Percentiles rank a stretch among this genome's conserved stretches.
Conservation (phyloP, 2,113 vertebrate genomes). For the Macroglossus sobrinus region DNA sequence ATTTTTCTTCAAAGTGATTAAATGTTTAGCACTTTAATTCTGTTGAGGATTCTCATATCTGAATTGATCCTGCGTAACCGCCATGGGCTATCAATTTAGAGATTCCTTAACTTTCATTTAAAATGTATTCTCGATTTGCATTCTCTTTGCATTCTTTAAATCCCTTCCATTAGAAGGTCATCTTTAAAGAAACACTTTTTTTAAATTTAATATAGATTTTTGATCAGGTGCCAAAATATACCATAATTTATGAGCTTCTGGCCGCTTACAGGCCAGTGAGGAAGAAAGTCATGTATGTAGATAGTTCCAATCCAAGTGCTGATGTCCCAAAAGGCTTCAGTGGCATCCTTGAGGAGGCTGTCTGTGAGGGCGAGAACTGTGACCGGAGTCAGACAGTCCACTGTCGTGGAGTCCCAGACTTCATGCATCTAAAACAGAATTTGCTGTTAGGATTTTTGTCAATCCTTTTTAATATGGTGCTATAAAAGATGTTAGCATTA, state of each 20-base stretch:
- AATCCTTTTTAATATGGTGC: neutral
- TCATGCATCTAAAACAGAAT: neutral
- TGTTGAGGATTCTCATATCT: neutral
- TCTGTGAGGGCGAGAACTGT: neutral
- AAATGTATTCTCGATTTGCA: neutral
- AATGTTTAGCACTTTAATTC: conserved; percentile 1
- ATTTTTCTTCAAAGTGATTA: neutral
- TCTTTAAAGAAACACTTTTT: neutral
- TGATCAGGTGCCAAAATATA: neutral
- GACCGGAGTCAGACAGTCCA: no score
- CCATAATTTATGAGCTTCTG: neutral
- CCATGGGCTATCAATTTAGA: neutral
- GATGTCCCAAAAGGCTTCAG: no score
- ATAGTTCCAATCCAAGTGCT: neutral
- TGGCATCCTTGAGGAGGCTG: neutral
- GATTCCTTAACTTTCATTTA: neutral
- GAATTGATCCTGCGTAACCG: neutral
- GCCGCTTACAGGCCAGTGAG: neutral
- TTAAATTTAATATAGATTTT: neutral
- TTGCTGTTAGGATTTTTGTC: neutral
- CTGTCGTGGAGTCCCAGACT: neutral
- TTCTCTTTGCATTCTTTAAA: neutral
- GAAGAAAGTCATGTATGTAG: neutral
- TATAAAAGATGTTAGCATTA: neutral
- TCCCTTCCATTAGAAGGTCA: neutral